Percentiles rank a stretch among this genome's conserved stretches.
These are phyloP conservation scores for Cantharis lateralis DNA, from an alignment of 2,888 invertebrate genomes.

Conservation along the genomic window DNA sequence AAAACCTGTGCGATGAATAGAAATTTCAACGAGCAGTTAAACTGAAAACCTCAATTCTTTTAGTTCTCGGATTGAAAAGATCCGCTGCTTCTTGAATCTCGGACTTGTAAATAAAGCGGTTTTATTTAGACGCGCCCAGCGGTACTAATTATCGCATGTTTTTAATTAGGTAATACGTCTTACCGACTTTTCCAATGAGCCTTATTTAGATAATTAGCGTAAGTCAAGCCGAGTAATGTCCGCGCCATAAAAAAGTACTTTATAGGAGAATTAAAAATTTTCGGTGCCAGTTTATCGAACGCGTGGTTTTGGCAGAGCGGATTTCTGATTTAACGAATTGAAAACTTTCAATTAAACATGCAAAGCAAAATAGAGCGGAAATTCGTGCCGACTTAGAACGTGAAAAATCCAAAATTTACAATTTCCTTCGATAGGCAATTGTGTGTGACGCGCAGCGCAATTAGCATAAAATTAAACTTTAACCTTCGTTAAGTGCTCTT, in stretches of 20 bases:
- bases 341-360: not conserved
- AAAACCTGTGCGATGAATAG: conserved; percentile 1
- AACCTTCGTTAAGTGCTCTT: not conserved
- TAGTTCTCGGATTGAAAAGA: conserved; percentile 3
- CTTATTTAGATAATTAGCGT: conserved; percentile 16
- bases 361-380: not conserved
- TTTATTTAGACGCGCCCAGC: conserved; percentile 17
- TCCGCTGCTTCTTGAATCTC: conserved; percentile 5
- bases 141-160: conserved; percentile 20
- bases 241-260: not conserved
- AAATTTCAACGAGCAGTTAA: conserved; percentile 22
- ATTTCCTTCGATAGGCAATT: not conserved
- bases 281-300: not conserved
- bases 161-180: conserved; percentile 13
- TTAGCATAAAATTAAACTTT: not conserved
- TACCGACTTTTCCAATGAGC: conserved; percentile 11
- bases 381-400: not conserved
- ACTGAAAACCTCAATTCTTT: conserved; percentile 25
- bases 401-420: not conserved
- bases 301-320: not conserved
- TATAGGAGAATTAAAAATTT: no score
- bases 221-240: not conserved
- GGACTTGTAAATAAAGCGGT: conserved; percentile 12
- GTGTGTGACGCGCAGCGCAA: not conserved
- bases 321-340: not conserved